Base-by-base conservation (phyloP, 2,888 invertebrate genomes). In the Thalpophila matura region DNA sequence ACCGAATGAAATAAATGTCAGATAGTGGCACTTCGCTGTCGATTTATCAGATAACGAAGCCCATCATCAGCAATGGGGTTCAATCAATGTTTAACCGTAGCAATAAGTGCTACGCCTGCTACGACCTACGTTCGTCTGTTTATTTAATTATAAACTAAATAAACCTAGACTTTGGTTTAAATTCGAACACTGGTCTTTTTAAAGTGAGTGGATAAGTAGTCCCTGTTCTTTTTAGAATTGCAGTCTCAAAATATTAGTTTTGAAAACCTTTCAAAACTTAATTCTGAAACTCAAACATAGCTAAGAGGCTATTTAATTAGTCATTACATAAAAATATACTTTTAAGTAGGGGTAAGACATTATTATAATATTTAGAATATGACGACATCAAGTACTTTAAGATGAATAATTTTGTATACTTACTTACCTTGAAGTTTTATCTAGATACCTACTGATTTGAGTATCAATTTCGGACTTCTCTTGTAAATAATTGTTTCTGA, bases 261-360 rank as follows among this genome's bases (percentile, higher is more conserved):
- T 27, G 24, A 14, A 4, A 3, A 6, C 9, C 7, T 31, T n/a
- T 4, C 14, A 27, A 35, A 42, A 42, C 42, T 9, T 46, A 9
- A 24, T 54, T 65, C 46, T 50, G 38, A 62, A 47, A 63, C 35
- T 18, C 27, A 33, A 51, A 38, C 29, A 50, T 70, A 65, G 53
- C 33, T 65, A 69, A 74, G 74, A 74, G 74, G 74, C 74, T 74
- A 70, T 53, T 66, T 43, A 45, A 58, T 58, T 33, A 70, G 46
- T 63, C 63, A 69, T 57, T 53, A 63, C 42, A 53, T 49, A 56
- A 12, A 31, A 63, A 43, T 40, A 54, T 49, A 69, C 18, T 56
- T 62, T 20, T 50, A 66, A 26, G 18, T 45, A 51, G n/a, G 27
- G 45, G 45, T 61, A 46, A 1, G 12, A 37, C 12, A 38, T 38